These are phyloP conservation scores for Drosophila santomea DNA, from an alignment of 1,140 invertebrate genomes.

Conservation along the genomic window DNA sequence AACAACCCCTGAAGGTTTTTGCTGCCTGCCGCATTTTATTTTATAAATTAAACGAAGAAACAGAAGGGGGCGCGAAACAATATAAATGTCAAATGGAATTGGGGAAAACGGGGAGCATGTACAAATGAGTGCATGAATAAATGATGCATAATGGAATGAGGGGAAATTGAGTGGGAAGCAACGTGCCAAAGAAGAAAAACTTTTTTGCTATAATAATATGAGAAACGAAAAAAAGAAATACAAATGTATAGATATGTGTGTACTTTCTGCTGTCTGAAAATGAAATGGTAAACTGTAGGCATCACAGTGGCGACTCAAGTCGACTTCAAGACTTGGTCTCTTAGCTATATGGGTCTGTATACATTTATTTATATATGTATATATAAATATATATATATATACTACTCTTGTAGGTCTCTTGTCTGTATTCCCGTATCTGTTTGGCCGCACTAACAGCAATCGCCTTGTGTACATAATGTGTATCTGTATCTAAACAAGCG, in stretches of 20 bases:
- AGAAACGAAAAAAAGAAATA: constrained; percentile 9
- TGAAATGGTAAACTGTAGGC: constrained; percentile 42
- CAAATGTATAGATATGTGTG: neutral
- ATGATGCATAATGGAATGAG: constrained; percentile 50
- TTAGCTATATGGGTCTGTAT: constrained; percentile 13
- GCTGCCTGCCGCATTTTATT: constrained; percentile 16
- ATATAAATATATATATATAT: constrained; percentile 3
- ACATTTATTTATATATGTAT: constrained; percentile 4
- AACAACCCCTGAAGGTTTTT: constrained; percentile 1
- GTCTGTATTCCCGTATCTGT: constrained; percentile 49
- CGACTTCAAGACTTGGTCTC: constrained; percentile 38
- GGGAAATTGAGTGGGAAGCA: constrained; percentile 20
- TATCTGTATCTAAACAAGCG: constrained; percentile 70
- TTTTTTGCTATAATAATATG: constrained; percentile 22
- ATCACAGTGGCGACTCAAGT: constrained; percentile 39
- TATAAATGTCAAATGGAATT: constrained; percentile 45
- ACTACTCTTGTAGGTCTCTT: neutral
- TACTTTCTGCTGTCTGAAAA: constrained; percentile 21
- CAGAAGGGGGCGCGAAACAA: constrained; percentile 3
- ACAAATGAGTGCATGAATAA: constrained; percentile 54
- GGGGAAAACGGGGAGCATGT: constrained; percentile 34
- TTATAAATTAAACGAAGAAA: constrained; percentile 33
- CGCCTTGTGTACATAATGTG: constrained; percentile 67
- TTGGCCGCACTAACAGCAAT: constrained; percentile 50
- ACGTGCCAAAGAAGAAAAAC: constrained; percentile 11